Evolutionary conservation across 2,797 vertebrate species (phyloP), one percentile per base, ranked within the genome.

Genomic region (Malacoraja senta): DNA sequence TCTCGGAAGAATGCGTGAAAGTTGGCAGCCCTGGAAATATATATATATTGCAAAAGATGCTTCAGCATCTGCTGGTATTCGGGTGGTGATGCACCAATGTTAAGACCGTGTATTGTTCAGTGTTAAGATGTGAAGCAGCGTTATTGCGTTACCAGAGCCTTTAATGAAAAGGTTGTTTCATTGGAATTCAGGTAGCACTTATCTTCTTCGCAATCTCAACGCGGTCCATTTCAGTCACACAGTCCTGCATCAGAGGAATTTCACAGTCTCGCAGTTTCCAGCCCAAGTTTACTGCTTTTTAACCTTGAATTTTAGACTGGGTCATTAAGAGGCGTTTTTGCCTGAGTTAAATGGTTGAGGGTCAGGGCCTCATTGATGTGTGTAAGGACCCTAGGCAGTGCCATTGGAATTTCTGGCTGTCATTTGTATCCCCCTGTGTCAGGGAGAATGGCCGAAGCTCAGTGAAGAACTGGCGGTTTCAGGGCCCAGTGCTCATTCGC

Each of bases 171-270:
- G 63, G 17, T 17, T 88, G 84, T 19, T 7, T 68, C n/a, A 24
- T 32, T 68, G 84, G 84, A 88, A 88, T 88, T 88, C 84, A 68
- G 84, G n/a, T 68, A 65, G 29, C 63, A 13, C 84, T 65, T 68
- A 88, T 88, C 84, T 68, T 32, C 7, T 35, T 63, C 63, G 4
- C n/a, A 68, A 35, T 88, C 84, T 68, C 84, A 88, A 19, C n/a
- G 35, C 24, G n/a, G 63, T 38, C 15, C 84, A 88, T 68, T 88
- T 68, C 84, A 88, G 84, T 21, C 61, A 35, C 7, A 68, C 65
- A n/a, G 44, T 17, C 65, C 12, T 35, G 61, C 63, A 68, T 8
- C 32, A 19, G n/a, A 88, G 84, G 17, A 68, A 88, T 88, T 61
- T 88, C 63, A 19, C 15, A 17, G 4, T 32, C 83, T 63, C 29